These are phyloP conservation scores for Onychomys leucogaster DNA, from an alignment of 2,797 vertebrate species.

Conservation along the genomic window DNA sequence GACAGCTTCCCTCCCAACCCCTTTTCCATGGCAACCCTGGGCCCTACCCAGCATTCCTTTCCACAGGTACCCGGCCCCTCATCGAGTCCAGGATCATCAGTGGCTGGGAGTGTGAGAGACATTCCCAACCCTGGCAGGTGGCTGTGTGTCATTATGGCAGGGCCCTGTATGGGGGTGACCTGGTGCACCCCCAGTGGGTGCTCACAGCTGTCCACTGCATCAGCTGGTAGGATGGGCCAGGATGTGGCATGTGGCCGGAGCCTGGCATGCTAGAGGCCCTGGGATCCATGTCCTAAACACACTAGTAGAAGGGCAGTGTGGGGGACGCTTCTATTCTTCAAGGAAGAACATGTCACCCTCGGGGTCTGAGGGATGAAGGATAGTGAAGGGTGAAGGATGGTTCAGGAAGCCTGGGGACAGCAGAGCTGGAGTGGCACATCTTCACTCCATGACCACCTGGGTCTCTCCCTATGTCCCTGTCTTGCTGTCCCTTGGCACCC, in stretches of 20 bases:
- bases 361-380: neutral
- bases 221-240: neutral
- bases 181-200: slow-evolving; percentile 69
- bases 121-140: slow-evolving; percentile 62
- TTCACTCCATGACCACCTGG: neutral
- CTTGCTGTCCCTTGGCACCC: neutral
- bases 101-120: neutral
- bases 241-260: neutral
- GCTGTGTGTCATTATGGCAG: neutral
- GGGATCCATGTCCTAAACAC: neutral
- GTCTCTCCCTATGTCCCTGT: neutral
- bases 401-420: neutral
- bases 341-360: rapidly evolving
- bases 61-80: neutral
- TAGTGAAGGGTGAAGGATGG: neutral
- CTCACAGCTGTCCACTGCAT: slow-evolving; percentile 65
- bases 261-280: neutral
- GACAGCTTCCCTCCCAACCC: neutral
- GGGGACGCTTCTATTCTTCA: too few relatives aligned
- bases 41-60: too few relatives aligned
- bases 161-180: neutral
- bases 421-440: neutral
- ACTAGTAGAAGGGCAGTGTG: too few relatives aligned
- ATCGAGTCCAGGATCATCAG: slow-evolving; percentile 8
- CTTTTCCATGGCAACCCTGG: neutral